phyloP scores from a whole-genome alignment of 2,797 vertebrate species.

The Sebastes oblongus region DNA sequence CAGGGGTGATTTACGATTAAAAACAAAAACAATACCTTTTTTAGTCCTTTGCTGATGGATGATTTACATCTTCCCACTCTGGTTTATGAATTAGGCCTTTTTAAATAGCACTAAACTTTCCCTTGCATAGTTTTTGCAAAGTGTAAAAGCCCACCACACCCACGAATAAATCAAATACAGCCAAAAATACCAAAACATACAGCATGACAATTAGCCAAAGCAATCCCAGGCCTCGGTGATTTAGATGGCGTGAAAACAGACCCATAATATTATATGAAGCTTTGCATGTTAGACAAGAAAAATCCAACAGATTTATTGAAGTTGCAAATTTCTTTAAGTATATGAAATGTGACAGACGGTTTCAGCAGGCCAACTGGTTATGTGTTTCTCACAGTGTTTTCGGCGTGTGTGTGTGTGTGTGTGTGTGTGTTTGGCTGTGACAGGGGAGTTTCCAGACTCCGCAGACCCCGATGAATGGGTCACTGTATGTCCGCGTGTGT shows the following conservation, averaged over 20 bases:
- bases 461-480: conserved; percentile 74
- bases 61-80: conserved; percentile 15
- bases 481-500: conserved; percentile 56
- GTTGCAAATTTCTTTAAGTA: conserved; percentile 42
- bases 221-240: conserved; percentile 35
- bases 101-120: conserved; percentile 30
- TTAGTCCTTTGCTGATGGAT: conserved; percentile 6
- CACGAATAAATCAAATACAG: conserved; percentile 53
- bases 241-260: conserved; percentile 63
- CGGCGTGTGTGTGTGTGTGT: conserved; percentile 38
- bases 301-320: conserved; percentile 55
- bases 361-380: conserved; percentile 51
- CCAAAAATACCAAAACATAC: conserved; percentile 59
- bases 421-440: conserved; percentile 74
- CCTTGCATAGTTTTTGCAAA: conserved; percentile 39
- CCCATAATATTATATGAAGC: conserved; percentile 63
- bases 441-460: conserved; percentile 77
- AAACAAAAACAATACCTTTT: conserved; percentile 10
- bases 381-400: conserved; percentile 54
- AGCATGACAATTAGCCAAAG: conserved; percentile 52
- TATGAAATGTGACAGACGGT: conserved; percentile 61
- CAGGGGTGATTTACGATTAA: conserved; percentile 4
- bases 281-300: conserved; percentile 62
- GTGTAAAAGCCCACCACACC: conserved; percentile 54
- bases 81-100: conserved; percentile 36